Conservation (phyloP, 2,797 vertebrate species). For the Coregonus sp. region DNA sequence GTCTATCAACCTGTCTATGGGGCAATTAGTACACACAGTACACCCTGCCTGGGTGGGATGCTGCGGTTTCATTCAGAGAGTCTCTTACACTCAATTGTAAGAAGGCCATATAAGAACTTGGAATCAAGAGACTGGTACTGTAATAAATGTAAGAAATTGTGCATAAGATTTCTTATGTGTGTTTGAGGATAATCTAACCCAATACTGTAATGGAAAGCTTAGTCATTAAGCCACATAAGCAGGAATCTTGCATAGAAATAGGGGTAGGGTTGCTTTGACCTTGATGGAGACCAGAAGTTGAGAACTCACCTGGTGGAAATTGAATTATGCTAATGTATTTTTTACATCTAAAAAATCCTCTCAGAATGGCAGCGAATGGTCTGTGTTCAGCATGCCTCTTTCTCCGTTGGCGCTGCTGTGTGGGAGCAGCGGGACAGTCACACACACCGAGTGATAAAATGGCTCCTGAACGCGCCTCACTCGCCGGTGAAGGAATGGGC, state of each 20-base stretch:
- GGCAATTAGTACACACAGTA: conserved; percentile 28
- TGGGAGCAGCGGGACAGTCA: conserved; percentile 58
- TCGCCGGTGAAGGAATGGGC: conserved; percentile 45
- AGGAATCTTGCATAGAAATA: background rate
- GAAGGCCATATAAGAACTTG: background rate
- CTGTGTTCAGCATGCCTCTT: conserved; percentile 58
- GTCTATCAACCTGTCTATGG: conserved; percentile 26
- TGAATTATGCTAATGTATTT: conserved; percentile 58
- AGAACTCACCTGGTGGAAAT: conserved; percentile 48
- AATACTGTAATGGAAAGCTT: background rate
- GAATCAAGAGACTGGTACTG: background rate
- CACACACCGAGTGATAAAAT: conserved; percentile 58
- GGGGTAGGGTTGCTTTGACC: conserved; percentile 29
- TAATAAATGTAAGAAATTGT: background rate
- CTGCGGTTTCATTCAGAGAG: background rate
- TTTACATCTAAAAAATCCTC: conserved; percentile 46
- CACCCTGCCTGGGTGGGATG: background rate
- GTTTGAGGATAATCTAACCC: background rate
- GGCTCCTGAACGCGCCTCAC: conserved; percentile 49
- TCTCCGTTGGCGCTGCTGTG: conserved; percentile 56
- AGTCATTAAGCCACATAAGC: background rate
- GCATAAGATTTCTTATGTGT: background rate
- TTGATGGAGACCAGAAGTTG: conserved; percentile 36
- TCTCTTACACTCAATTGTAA: background rate
- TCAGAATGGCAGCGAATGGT: conserved; percentile 53